Evolutionary conservation across 2,888 invertebrate species (phyloP).

Genomic region (Cordilura impudica): DNA sequence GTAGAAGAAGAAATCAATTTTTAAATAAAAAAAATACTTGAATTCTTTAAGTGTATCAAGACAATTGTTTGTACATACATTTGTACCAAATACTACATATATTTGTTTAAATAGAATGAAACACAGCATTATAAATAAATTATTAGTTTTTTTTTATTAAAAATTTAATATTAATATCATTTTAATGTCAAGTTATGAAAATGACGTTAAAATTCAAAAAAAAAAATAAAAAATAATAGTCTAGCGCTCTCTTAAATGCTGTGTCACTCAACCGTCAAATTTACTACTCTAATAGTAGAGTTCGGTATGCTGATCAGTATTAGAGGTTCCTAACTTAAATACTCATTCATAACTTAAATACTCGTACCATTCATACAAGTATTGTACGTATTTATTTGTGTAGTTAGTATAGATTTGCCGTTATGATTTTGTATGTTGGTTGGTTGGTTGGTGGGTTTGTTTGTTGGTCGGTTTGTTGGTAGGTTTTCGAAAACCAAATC

Average conservation of each 20-base stretch:
- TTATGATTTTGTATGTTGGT: not conserved
- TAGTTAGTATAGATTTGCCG: too few relatives aligned
- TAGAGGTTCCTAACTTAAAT: too few relatives aligned
- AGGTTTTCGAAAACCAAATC: not conserved
- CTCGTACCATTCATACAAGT: not conserved
- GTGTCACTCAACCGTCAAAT: not conserved
- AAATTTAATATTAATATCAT: not conserved
- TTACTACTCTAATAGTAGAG: too few relatives aligned
- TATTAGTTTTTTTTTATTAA: not conserved
- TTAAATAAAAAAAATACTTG: constrained; percentile 15
- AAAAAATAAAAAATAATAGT: not conserved
- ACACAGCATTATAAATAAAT: not conserved
- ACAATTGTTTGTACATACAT: not conserved
- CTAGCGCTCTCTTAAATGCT: not conserved
- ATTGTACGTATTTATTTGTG: not conserved
- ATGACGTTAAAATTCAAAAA: not conserved
- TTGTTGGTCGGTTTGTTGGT: too few relatives aligned
- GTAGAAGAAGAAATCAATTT: constrained; percentile 3
- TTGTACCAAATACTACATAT: not conserved
- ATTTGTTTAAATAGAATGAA: not conserved
- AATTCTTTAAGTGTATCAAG: constrained; percentile 36
- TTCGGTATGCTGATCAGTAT: too few relatives aligned
- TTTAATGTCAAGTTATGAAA: not conserved
- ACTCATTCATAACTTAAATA: too few relatives aligned
- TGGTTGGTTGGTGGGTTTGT: too few relatives aligned